A percentile compares a stretch with the other conserved stretches of the same genome.
Evolutionary conservation across 2,888 invertebrate genomes (phyloP).

Genomic region (Dicycla oo): DNA sequence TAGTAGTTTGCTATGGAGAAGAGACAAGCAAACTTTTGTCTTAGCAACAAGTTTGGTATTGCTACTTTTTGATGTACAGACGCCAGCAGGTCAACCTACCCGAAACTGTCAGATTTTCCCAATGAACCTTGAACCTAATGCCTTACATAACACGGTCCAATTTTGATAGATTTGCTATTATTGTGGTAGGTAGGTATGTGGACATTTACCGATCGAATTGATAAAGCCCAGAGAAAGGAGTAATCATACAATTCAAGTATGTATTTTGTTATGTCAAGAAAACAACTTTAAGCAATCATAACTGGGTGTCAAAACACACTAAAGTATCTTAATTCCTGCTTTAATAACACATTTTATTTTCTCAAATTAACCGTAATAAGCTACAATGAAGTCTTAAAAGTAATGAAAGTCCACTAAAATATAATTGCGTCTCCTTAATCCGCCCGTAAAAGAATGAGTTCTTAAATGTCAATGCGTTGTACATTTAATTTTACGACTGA

Average conservation of each 20-base stretch:
- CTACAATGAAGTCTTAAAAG: conserved; percentile 56
- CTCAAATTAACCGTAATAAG: conserved; percentile 40
- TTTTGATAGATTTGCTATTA: background rate
- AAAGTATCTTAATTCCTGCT: conserved; percentile 14
- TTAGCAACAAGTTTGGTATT: background rate
- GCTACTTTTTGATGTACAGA: no score
- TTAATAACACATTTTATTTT: conserved; percentile 36
- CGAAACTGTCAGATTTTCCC: no score
- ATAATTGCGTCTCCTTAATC: conserved; percentile 60
- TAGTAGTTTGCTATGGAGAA: no score
- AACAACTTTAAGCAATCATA: conserved; percentile 3
- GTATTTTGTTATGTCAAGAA: background rate
- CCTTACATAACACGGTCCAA: background rate
- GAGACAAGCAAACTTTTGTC: background rate
- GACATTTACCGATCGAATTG: background rate
- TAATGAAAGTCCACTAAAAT: conserved; percentile 55
- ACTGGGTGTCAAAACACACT: conserved; percentile 11
- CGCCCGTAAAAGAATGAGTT: conserved; percentile 44
- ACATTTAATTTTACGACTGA: conserved; percentile 57
- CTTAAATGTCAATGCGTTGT: conserved; percentile 61
- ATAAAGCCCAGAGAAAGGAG: background rate
- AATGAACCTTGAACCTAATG: no score
- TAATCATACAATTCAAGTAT: background rate
- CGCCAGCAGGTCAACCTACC: no score
- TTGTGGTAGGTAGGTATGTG: no score